Evolutionary conservation across 2,797 vertebrate species (phyloP).

Genomic region (Chloroceryle amazona): DNA sequence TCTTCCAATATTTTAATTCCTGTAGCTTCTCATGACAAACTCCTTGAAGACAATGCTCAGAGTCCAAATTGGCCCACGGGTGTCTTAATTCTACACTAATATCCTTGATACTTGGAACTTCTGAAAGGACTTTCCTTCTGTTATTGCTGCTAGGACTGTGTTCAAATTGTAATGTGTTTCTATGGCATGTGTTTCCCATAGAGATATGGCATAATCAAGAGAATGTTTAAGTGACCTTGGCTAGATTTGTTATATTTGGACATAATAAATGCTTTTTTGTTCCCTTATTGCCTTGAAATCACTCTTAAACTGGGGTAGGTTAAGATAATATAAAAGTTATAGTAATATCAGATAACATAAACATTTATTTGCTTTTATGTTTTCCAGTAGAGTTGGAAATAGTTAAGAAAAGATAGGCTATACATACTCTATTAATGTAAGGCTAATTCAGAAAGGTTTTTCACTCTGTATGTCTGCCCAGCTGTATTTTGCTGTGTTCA

Average conservation of each 20-base stretch:
- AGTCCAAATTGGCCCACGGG: background rate
- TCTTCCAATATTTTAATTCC: background rate
- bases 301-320: background rate
- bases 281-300: background rate
- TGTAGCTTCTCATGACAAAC: background rate
- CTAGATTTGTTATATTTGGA: background rate
- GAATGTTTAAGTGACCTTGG: background rate
- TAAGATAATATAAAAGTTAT: background rate
- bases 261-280: background rate
- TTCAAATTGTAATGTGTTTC: background rate
- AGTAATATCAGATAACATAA: background rate
- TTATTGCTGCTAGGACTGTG: background rate
- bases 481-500: background rate
- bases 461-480: background rate
- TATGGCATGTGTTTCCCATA: background rate
- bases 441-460: background rate
- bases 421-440: background rate
- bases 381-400: background rate
- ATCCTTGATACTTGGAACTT: background rate
- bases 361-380: background rate
- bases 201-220: background rate
- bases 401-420: background rate
- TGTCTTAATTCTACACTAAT: background rate
- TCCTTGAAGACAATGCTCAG: background rate
- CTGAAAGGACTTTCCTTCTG: background rate